phyloP scores from a whole-genome alignment of 2,113 vertebrate species.

The Neogobius melanostomus region DNA sequence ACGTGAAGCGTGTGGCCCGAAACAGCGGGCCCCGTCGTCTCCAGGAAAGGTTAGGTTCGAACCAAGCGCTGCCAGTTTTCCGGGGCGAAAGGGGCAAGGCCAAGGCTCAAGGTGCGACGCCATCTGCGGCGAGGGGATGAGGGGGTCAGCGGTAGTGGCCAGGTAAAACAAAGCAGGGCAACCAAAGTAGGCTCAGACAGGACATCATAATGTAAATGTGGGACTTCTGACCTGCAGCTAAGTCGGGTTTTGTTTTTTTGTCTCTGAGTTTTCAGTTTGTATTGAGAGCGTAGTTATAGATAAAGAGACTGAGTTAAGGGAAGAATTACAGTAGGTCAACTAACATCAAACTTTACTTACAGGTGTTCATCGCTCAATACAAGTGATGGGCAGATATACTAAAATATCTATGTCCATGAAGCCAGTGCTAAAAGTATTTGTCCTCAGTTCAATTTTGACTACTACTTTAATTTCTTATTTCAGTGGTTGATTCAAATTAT shows the following conservation, averaged over 20 bases:
- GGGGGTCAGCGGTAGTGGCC: constrained; percentile 46
- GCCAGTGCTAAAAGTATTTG: no score
- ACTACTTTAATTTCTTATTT: no score
- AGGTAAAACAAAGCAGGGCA: constrained; percentile 47
- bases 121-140: constrained; percentile 66
- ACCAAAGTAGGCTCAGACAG: constrained; percentile 32
- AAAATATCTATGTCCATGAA: no score
- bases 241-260: neutral
- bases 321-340: neutral
- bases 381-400: no score
- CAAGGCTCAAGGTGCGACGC: constrained; percentile 53
- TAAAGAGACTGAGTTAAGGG: neutral
- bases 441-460: no score
- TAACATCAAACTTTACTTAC: neutral
- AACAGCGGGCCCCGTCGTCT: constrained; percentile 70
- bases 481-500: no score
- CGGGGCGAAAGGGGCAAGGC: constrained; percentile 53
- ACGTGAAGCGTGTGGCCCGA: constrained; percentile 55
- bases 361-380: no score
- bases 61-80: constrained; percentile 61
- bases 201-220: constrained; percentile 20
- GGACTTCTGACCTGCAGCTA: constrained; percentile 33
- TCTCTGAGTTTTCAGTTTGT: neutral
- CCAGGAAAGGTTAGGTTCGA: constrained; percentile 67
- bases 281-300: neutral